A percentile compares a stretch with the other conserved stretches of the same genome.
phyloP scores from a whole-genome alignment of 2,888 invertebrate species.

The Herminia tarsipennalis region DNA sequence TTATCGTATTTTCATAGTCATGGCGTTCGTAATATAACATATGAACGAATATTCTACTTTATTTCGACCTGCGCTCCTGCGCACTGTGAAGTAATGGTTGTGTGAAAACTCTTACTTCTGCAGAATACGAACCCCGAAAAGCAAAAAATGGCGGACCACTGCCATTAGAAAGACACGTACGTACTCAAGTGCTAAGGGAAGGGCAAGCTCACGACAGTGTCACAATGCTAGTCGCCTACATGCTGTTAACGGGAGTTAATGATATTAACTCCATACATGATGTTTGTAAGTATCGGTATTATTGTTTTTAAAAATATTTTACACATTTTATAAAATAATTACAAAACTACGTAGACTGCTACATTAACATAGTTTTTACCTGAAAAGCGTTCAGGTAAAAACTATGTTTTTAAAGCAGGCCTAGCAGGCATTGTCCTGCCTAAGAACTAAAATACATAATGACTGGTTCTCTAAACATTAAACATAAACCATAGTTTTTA shows the following conservation, averaged over 20 bases:
- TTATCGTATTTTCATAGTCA: no score
- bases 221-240: slow-evolving; percentile 17
- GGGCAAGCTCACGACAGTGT: slow-evolving; percentile 14
- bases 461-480: no score
- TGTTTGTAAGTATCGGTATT: slow-evolving; percentile 10
- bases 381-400: background rate
- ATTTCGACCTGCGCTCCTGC: no score
- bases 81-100: no score
- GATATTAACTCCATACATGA: slow-evolving; percentile 21
- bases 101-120: background rate
- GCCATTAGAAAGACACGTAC: slow-evolving; percentile 7
- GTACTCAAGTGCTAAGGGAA: slow-evolving; percentile 3
- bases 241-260: slow-evolving; percentile 7
- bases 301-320: background rate
- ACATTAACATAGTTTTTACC: background rate
- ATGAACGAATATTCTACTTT: no score
- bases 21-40: no score
- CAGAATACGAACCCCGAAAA: slow-evolving; percentile 19
- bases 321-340: background rate
- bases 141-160: slow-evolving; percentile 6
- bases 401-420: no score
- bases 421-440: background rate
- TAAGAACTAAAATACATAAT: no score
- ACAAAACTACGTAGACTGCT: background rate
- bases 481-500: no score